Conservation (phyloP, 2,888 invertebrate species). For the Dynastes hyllus region DNA sequence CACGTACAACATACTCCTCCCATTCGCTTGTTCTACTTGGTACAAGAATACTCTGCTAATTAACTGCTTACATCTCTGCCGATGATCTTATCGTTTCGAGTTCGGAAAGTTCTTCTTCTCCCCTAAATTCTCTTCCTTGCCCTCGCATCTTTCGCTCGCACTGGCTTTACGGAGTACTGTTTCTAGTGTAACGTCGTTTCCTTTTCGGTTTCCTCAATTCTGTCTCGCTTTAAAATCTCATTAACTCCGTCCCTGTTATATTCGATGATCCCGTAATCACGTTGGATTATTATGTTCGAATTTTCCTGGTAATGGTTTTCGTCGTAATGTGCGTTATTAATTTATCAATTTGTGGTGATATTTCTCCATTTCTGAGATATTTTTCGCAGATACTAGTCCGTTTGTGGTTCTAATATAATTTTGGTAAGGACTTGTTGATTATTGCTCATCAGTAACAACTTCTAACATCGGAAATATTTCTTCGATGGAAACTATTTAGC, state of each 20-base stretch:
- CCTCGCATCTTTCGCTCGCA: background rate
- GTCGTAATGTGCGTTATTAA: slow-evolving; percentile 15
- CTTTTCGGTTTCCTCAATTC: background rate
- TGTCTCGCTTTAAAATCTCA: slow-evolving; percentile 39
- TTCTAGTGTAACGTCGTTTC: background rate
- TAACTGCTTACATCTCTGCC: slow-evolving; percentile 36
- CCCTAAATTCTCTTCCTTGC: background rate
- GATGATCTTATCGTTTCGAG: slow-evolving; percentile 37
- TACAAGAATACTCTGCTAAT: slow-evolving; percentile 46
- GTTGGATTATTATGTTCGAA: slow-evolving; percentile 49
- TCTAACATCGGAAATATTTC: too few species aligned
- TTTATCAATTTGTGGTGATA: slow-evolving; percentile 24
- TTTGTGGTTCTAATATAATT: background rate
- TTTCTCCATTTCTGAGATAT: background rate
- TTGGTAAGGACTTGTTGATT: background rate
- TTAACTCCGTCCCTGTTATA: slow-evolving; percentile 42
- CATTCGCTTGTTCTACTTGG: background rate
- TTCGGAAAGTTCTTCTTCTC: slow-evolving; percentile 37
- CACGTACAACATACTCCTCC: slow-evolving; percentile 14
- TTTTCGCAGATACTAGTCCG: background rate
- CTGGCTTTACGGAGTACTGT: background rate
- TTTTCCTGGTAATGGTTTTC: slow-evolving; percentile 42
- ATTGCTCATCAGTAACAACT: background rate
- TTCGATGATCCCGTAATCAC: slow-evolving; percentile 47
- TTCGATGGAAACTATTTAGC: too few species aligned